Base-by-base conservation (phyloP, 35 echinoderm and acorn worm genomes). In the Apostichopus californicus region DNA sequence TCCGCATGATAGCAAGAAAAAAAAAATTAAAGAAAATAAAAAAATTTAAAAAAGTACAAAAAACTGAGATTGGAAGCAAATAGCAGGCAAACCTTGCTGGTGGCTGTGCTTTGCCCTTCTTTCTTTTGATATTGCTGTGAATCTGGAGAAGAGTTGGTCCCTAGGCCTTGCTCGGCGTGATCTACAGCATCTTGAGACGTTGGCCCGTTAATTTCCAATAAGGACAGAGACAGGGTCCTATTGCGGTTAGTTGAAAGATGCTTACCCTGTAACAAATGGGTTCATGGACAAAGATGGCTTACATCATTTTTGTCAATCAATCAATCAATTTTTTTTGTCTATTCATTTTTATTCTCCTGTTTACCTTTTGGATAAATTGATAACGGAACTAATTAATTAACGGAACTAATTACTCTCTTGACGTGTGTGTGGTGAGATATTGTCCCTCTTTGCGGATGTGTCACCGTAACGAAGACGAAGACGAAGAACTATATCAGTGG, bases 11-110 rank as follows among this genome's bases (percentile, higher is more conserved):
- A 7, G 71, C 71, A 22, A 7, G 71, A 75, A 75, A 14, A 6
- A 75, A 22, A n/a, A 75, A 20, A 68, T 68, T 4, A 68, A 68
- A 18, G 64, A 68, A 68, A 68, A 14, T 9, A 68, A 17, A 68
- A 17, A 68, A 68, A 17, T 18, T 68, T 68, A 15, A 79, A 46
- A 25, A 55, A 83, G 46, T 12, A 17, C 34, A 58, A 84, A 58
- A 15, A 84, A 57, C 14, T 52, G 24, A 85, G 24, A 58, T n/a
- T 59, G 57, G n/a, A 59, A 60, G 81, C 81, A 85, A 85, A 85
- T 85, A 18, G 52, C 81, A 61, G 56, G 81, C 81, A 56, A 85
- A 85, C 81, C 81, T 85, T 85, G 81, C 81, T 85, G 71, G 12
- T 75, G 71, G 71, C 15, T 75, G 71, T 75, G 71, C 71, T 75